Evolutionary conservation across 37 sponge, comb jelly and placozoan species (phyloP).

Genomic region (Diacarnus erythraeanus): DNA sequence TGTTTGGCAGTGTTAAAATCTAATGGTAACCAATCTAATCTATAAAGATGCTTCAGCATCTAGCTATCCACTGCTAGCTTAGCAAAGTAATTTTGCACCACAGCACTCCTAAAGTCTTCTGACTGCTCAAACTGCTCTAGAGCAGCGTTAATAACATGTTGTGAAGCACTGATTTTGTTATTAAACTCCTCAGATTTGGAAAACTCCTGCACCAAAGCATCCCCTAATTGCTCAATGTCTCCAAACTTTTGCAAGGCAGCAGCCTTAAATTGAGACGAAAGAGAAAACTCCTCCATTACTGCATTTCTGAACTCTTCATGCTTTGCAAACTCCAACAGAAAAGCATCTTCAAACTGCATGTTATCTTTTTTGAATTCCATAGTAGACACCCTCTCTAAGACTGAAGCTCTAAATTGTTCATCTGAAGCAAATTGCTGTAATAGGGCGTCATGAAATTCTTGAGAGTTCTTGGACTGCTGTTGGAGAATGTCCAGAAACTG

Average conservation of each 20-base stretch:
- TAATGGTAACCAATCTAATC: too few species aligned
- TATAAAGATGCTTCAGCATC: too few species aligned
- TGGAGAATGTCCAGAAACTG: neutral
- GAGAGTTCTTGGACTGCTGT: neutral
- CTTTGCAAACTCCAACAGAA: neutral
- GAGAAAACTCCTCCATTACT: neutral
- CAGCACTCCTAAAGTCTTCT: neutral
- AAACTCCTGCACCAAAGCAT: neutral
- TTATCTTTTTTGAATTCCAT: neutral
- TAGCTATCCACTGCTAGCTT: too few species aligned
- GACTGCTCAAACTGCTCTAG: neutral
- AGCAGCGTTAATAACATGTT: neutral
- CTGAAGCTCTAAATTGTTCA: neutral
- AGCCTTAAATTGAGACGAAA: neutral
- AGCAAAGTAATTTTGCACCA: neutral
- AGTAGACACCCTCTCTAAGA: neutral
- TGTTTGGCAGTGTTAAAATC: too few species aligned
- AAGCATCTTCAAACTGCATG: neutral
- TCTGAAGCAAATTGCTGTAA: neutral
- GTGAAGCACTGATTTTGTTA: neutral
- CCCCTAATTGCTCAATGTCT: neutral
- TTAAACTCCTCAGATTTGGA: neutral
- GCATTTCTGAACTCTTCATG: neutral
- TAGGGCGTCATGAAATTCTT: neutral
- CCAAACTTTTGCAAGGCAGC: neutral